These are phyloP conservation scores for Macaria notata DNA, from an alignment of 2,888 invertebrate species.

Conservation along the genomic window DNA sequence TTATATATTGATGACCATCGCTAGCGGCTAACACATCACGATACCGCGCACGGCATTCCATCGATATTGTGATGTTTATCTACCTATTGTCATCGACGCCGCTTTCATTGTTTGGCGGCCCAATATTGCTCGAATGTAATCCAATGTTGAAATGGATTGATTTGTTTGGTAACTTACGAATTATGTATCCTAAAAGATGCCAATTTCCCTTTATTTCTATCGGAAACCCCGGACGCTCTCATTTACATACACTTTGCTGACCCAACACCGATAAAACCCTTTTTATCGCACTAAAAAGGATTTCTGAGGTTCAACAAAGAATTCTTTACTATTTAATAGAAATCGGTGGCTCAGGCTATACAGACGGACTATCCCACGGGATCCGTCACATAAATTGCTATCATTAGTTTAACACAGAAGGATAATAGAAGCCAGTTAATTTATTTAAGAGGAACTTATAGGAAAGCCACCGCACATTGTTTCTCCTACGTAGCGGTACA, in stretches of 20 bases:
- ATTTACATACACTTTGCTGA: slow-evolving; percentile 79
- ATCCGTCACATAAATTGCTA: slow-evolving; percentile 42
- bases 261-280: slow-evolving; percentile 74
- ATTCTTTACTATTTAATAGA: slow-evolving; percentile 57
- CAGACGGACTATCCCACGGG: slow-evolving; percentile 36
- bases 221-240: slow-evolving; percentile 56
- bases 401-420: slow-evolving; percentile 38
- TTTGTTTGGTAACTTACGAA: slow-evolving; percentile 32
- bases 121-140: neutral
- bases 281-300: slow-evolving; percentile 70
- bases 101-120: neutral
- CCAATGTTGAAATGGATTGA: slow-evolving; percentile 16
- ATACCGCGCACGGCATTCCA: slow-evolving; percentile 6
- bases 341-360: slow-evolving; percentile 41
- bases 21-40: slow-evolving; percentile 4
- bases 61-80: slow-evolving; percentile 5
- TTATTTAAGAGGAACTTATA: slow-evolving; percentile 26
- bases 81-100: slow-evolving; percentile 8
- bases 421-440: slow-evolving; percentile 31
- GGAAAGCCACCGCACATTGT: slow-evolving; percentile 10
- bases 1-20: slow-evolving; percentile 8
- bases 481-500: too few species aligned
- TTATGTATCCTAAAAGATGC: slow-evolving; percentile 52
- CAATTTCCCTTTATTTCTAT: slow-evolving; percentile 65
- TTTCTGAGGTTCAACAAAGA: slow-evolving; percentile 64